Evolutionary conservation across 2,113 vertebrate genomes (phyloP).

Genomic region (Thermophis baileyi): DNA sequence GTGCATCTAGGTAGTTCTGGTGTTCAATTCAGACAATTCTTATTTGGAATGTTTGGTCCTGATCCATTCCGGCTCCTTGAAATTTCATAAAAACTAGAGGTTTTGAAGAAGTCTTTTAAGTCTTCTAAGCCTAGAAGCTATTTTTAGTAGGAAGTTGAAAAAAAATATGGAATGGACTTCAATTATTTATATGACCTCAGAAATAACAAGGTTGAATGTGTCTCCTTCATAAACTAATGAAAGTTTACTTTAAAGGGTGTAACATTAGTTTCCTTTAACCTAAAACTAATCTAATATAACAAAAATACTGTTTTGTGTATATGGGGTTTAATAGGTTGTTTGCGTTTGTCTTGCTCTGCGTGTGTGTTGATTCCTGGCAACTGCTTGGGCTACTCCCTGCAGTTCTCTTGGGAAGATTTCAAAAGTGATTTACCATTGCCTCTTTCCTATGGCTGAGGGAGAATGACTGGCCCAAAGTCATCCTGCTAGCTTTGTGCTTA

Average conservation of each 20-base stretch:
- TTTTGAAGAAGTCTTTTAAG: background rate
- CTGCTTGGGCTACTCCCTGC: background rate
- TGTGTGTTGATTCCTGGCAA: background rate
- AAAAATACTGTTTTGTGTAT: background rate
- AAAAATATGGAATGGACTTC: background rate
- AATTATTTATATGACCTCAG: background rate
- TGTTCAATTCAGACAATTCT: background rate
- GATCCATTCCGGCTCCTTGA: background rate
- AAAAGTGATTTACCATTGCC: background rate
- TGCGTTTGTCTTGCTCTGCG: background rate
- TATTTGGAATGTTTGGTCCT: background rate
- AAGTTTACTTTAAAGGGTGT: background rate
- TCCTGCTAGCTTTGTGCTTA: background rate
- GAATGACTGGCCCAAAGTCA: background rate
- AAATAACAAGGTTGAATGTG: background rate
- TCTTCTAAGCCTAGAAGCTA: background rate
- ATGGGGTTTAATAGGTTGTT: background rate
- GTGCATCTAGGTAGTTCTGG: background rate
- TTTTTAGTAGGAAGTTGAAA: background rate
- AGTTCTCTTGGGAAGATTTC: background rate
- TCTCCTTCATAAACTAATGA: background rate
- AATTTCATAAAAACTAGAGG: background rate
- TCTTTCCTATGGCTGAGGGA: background rate
- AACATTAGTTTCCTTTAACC: background rate
- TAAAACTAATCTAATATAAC: background rate